Evolutionary conservation across 2,888 invertebrate genomes (phyloP), one percentile per base, ranked within the genome.

Genomic region (Eristalis arbustorum): DNA sequence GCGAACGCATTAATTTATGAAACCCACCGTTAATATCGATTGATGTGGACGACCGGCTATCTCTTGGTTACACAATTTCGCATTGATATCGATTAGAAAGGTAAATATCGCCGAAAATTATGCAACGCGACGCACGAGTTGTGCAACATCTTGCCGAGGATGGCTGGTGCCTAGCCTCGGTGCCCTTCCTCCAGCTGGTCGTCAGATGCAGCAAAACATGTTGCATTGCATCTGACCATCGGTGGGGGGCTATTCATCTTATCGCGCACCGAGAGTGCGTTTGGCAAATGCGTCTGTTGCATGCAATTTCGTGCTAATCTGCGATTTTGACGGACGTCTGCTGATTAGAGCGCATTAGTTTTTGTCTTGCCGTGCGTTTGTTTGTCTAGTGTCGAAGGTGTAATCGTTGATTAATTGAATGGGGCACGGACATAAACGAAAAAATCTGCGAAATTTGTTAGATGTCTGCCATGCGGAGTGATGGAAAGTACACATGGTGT

Each of bases 331-430:
- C 79, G 74, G 87, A 87, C 87, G 72, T 83, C 75, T 72, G 67
- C 87, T 87, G 87, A 87, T 87, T 83, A 64, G 34, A 49, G 56
- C 31, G 75, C 83, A 87, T 87, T 87, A 71, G 78, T 83, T 87
- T 83, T 83, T 72, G 83, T 83, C 87, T 83, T 57, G 8, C 25
- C 25, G 6, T 66, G 8, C 79, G 71, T 87, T 79, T 87, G 87
- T 83, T 87, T 87, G 74, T 40, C 83, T 79, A 67, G 75, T 85
- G 85, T 83, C 72, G 87, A 79, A 83, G 83, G 83, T 87, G 87
- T 83, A 87, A 83, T 79, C 63, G 23, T 79, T 87, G 87, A 87
- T 83, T 79, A 79, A 83, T 87, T 87, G 78, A 78, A 71, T 57
- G 71, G 78, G 71, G 83, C 67, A 83, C 71, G 42, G 69, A 49